Base-by-base conservation (phyloP, 2,888 invertebrate species). In the Ormyrus rosae region DNA sequence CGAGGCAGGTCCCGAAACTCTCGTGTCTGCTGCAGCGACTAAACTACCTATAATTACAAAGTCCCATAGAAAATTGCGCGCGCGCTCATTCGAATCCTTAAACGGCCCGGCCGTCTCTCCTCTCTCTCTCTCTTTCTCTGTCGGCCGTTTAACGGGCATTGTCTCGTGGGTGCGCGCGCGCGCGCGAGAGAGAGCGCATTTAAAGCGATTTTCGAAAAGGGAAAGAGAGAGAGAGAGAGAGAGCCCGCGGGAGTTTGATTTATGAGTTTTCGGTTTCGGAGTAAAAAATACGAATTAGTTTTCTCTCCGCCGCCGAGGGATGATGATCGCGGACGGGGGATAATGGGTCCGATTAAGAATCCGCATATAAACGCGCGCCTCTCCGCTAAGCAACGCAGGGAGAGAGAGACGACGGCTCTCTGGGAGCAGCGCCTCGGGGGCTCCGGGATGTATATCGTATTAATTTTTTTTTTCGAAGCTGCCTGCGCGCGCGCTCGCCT, bases 261-360 rank as follows among this genome's bases (percentile, higher is more conserved):
- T 90, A 90, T 90, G 90, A 90, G 88, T 90, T 90, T 90, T 90
- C 87, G 89, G 88, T 90, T 90, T 90, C 89, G 88, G 88, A 89
- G 90, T 88, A 89, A 90, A 90, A 90, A 90, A 51, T 89, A 88
- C 87, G 88, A 90, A 90, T 90, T 90, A 90, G 90, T 90, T 89
- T 90, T 90, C 63, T 34, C 34, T 34, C 34, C 34, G 34, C 34
- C 64, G 53, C 51, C 53, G 53, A 73, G 73, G 71, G 87, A 90
- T 89, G 90, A 90, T 90, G 90, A 90, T 90, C 90, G 88, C 89
- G 87, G 87, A 10, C 55, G 87, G 86, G 34, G 86, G 89, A 90
- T 90, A 90, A 90, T 90, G 88, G 90, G 88, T 86, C 89, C 90
- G 90, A 90, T 90, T 90, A 90, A 90, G 89, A 90, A 89, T 90